Percentiles rank a stretch among this genome's conserved stretches.
phyloP scores from a whole-genome alignment of 35 echinoderm and acorn worm species.

The Ophioderma brevispina region DNA sequence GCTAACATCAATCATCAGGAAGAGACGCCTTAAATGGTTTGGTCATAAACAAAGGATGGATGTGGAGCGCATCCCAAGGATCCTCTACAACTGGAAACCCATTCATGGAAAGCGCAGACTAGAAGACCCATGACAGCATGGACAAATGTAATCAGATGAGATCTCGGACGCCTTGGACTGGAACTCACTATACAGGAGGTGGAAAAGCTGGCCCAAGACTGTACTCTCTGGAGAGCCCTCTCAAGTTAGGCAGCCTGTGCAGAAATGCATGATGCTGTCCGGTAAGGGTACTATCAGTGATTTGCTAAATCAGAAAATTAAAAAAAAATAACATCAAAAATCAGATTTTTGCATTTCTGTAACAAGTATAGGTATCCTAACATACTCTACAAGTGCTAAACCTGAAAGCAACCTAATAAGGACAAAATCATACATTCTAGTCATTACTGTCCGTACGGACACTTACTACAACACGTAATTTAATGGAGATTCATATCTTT shows the following conservation, averaged over 20 bases:
- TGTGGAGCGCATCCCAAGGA: neutral
- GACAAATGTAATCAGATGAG: conserved; percentile 6
- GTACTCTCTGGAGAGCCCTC: neutral
- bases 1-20: neutral
- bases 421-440: too few relatives aligned
- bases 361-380: too few relatives aligned
- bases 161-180: neutral
- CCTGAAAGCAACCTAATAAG: too few relatives aligned
- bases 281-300: too few relatives aligned
- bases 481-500: too few relatives aligned
- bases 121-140: conserved; percentile 1
- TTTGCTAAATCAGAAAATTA: too few relatives aligned
- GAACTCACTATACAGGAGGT: neutral
- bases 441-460: too few relatives aligned
- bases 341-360: too few relatives aligned
- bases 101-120: conserved; percentile 5
- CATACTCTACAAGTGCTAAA: too few relatives aligned
- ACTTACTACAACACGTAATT: too few relatives aligned
- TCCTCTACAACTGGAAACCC: conserved; percentile 11
- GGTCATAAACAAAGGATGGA: conserved; percentile 18
- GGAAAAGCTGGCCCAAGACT: neutral
- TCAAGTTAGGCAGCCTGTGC: neutral
- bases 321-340: too few relatives aligned
- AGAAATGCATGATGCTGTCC: neutral
- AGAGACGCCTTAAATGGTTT: neutral